phyloP scores from a whole-genome alignment of 1,140 invertebrate species.

The Danaus plexippus region DNA sequence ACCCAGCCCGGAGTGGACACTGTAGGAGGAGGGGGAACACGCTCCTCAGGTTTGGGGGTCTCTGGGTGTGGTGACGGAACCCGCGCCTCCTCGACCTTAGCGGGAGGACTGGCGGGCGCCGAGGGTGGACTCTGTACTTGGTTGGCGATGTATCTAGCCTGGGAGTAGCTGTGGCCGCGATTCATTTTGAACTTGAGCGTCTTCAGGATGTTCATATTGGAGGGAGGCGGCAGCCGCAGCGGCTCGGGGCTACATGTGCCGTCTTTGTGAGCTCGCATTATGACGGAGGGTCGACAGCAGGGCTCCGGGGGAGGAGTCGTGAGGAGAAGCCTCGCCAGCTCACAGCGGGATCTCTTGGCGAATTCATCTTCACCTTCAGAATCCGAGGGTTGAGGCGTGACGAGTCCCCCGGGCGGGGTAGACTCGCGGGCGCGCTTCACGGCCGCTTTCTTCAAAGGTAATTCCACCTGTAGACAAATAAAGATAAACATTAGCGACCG shows the following conservation, averaged over 20 bases:
- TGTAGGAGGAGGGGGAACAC: conserved; percentile 36
- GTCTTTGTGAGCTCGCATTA: conserved; percentile 84
- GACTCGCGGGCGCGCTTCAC: conserved; percentile 50
- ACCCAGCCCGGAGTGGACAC: conserved; percentile 51
- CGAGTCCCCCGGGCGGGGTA: conserved; percentile 45
- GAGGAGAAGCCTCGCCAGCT: conserved; percentile 58
- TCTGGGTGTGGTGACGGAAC: conserved; percentile 52
- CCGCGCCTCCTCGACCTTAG: conserved; percentile 34
- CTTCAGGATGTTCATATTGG: conserved; percentile 77
- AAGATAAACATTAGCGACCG: conserved; percentile 49
- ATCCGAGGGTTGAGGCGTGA: conserved; percentile 74
- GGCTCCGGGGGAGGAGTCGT: conserved; percentile 65
- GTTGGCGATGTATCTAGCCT: conserved; percentile 63
- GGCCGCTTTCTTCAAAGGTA: conserved; percentile 55
- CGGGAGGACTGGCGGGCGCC: conserved; percentile 20
- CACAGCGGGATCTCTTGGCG: conserved; percentile 61
- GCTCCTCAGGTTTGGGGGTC: conserved; percentile 45
- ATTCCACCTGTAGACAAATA: conserved; percentile 67
- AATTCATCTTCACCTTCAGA: conserved; percentile 71
- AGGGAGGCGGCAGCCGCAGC: conserved; percentile 29
- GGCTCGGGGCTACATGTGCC: conserved; percentile 77
- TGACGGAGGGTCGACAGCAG: conserved; percentile 73
- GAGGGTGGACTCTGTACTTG: conserved; percentile 32
- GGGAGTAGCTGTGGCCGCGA: conserved; percentile 74
- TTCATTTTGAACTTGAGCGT: conserved; percentile 87